A percentile compares a stretch with the other conserved stretches of the same genome.
These are phyloP conservation scores for Theocolax elegans DNA, from an alignment of 1,140 invertebrate genomes.

Conservation along the genomic window DNA sequence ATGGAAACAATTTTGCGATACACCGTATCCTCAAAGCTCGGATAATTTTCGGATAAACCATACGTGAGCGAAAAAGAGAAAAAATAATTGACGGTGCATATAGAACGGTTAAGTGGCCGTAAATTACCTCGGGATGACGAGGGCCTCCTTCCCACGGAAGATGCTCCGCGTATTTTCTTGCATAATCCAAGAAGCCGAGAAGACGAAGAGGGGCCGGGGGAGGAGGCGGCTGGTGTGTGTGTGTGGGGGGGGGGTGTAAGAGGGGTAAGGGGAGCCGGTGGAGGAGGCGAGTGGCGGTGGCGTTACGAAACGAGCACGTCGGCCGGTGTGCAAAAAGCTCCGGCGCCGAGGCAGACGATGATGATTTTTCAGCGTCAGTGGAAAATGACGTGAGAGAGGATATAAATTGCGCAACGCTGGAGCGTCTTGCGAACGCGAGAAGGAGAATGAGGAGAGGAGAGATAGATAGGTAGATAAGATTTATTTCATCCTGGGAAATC, in stretches of 20 bases:
- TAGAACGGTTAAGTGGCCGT: conserved; percentile 9
- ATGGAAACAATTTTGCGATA: too few relatives aligned
- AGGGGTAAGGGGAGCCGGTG: too few relatives aligned
- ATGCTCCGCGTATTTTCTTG: conserved; percentile 12
- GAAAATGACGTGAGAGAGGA: conserved; percentile 34
- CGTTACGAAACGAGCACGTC: conserved; percentile 16
- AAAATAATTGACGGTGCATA: not conserved
- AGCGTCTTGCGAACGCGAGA: not conserved
- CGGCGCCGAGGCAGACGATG: conserved; percentile 3
- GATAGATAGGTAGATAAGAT: conserved; percentile 32
- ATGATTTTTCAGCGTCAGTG: conserved; percentile 39
- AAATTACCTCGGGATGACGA: too few relatives aligned
- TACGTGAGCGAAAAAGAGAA: not conserved
- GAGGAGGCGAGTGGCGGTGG: too few relatives aligned
- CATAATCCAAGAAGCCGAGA: conserved; percentile 14
- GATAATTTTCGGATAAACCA: too few relatives aligned
- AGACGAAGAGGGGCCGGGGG: too few relatives aligned
- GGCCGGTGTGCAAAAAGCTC: too few relatives aligned
- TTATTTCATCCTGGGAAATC: conserved; percentile 33
- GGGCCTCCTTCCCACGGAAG: conserved; percentile 16
- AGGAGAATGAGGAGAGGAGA: not conserved
- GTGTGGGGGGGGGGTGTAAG: too few relatives aligned
- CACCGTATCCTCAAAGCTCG: too few relatives aligned
- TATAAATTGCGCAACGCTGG: conserved; percentile 25
- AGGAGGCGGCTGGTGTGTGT: too few relatives aligned